Evolutionary conservation across 2,113 vertebrate genomes (phyloP).

Genomic region (Choloepus hoffmanni): DNA sequence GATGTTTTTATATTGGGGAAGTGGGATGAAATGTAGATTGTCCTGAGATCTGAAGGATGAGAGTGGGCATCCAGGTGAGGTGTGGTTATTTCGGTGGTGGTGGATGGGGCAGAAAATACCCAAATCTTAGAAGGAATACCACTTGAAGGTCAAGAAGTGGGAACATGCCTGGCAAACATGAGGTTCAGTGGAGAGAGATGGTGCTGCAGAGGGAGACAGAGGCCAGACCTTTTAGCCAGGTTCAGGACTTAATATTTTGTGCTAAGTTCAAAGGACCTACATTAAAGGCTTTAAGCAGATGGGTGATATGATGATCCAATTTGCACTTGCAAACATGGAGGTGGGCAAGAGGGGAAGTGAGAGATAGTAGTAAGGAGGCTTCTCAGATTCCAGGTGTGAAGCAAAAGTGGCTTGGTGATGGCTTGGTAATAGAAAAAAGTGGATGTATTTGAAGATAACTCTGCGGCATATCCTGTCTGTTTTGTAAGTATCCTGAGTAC

Average conservation of each 20-base stretch:
- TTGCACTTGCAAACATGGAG: neutral
- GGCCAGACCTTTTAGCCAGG: neutral
- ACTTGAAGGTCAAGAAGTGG: neutral
- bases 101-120: neutral
- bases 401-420: neutral
- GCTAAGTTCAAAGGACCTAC: neutral
- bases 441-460: neutral
- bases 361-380: neutral
- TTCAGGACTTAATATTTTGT: neutral
- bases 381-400: neutral
- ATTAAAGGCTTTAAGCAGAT: neutral
- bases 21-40: neutral
- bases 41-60: neutral
- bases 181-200: neutral
- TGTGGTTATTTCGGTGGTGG: neutral
- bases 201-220: neutral
- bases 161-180: neutral
- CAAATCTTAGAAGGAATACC: neutral
- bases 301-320: neutral
- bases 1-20: neutral
- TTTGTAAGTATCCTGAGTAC: neutral
- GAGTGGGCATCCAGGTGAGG: neutral
- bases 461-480: neutral
- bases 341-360: neutral
- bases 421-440: constrained; percentile 8